These are phyloP conservation scores for Oxygymnocypris stewartii DNA, from an alignment of 2,113 vertebrate genomes.

Conservation along the genomic window DNA sequence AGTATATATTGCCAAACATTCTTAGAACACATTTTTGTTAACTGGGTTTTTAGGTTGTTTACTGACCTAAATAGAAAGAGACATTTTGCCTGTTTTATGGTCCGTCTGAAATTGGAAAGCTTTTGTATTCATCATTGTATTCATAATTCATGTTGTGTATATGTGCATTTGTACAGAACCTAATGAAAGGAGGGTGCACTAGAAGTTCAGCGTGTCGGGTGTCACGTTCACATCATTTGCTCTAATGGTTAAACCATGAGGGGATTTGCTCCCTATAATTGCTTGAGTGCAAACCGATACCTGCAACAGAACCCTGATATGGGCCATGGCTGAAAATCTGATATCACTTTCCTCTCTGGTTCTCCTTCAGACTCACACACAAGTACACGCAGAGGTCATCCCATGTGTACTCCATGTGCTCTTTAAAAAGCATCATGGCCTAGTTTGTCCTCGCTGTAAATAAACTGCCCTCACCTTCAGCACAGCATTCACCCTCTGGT, in stretches of 20 bases:
- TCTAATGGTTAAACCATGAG: slow-evolving; percentile 42
- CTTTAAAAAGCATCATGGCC: slow-evolving; percentile 26
- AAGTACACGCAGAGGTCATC: neutral
- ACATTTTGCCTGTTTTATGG: neutral
- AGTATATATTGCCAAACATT: no score
- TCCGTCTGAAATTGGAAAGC: neutral
- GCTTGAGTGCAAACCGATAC: slow-evolving; percentile 25
- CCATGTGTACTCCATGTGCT: neutral
- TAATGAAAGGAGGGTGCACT: neutral
- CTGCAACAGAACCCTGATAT: slow-evolving; percentile 11
- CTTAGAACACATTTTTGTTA: no score
- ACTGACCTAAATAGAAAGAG: neutral
- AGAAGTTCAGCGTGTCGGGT: neutral
- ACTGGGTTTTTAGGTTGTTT: neutral
- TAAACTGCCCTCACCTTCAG: slow-evolving; percentile 27
- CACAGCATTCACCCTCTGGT: neutral
- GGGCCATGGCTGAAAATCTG: slow-evolving; percentile 9
- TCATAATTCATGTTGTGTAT: neutral
- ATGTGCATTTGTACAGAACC: neutral
- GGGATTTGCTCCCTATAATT: slow-evolving; percentile 32
- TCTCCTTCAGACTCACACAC: slow-evolving; percentile 24
- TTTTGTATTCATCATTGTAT: neutral
- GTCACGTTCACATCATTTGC: slow-evolving; percentile 51
- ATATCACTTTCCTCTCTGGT: slow-evolving; percentile 4
- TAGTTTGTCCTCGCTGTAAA: slow-evolving; percentile 11